phyloP scores from a whole-genome alignment of 2,797 vertebrate genomes.

The Furcifer pardalis region DNA sequence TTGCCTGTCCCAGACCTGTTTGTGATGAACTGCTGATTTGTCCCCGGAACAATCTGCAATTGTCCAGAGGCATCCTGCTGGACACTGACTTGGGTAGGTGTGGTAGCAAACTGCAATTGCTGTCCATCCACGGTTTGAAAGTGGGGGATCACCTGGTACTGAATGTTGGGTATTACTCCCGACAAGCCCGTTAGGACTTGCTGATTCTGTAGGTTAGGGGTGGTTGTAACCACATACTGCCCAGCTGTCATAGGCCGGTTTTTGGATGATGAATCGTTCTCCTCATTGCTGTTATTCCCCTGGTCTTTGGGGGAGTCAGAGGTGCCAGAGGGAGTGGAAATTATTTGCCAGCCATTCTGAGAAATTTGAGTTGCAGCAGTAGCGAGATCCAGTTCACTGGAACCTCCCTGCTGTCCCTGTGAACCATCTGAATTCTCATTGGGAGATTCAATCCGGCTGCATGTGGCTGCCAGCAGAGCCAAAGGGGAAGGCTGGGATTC shows the following conservation, averaged over 20 bases:
- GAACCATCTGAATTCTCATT: constrained; percentile 84
- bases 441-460: constrained; percentile 95
- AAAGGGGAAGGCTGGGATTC: constrained; percentile 94
- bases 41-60: constrained; percentile 82
- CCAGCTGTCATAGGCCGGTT: constrained; percentile 78
- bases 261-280: constrained; percentile 74
- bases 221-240: constrained; percentile 87
- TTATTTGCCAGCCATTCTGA: constrained; percentile 90
- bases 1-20: constrained; percentile 78
- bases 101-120: constrained; percentile 87
- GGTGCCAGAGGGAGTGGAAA: constrained; percentile 81
- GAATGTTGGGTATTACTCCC: constrained; percentile 91
- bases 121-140: constrained; percentile 96
- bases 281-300: constrained; percentile 64
- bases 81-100: constrained; percentile 78
- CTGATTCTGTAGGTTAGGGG: constrained; percentile 88
- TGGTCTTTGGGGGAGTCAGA: constrained; percentile 81
- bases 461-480: constrained; percentile 94
- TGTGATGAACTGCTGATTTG: constrained; percentile 80
- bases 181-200: constrained; percentile 91
- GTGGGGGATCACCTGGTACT: constrained; percentile 97
- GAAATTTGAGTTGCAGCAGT: constrained; percentile 82
- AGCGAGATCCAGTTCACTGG: constrained; percentile 84
- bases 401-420: constrained; percentile 79
- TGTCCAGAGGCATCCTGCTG: constrained; percentile 85